These are phyloP conservation scores for Lithobates pipiens DNA, from an alignment of 2,797 vertebrate species.

Conservation along the genomic window DNA sequence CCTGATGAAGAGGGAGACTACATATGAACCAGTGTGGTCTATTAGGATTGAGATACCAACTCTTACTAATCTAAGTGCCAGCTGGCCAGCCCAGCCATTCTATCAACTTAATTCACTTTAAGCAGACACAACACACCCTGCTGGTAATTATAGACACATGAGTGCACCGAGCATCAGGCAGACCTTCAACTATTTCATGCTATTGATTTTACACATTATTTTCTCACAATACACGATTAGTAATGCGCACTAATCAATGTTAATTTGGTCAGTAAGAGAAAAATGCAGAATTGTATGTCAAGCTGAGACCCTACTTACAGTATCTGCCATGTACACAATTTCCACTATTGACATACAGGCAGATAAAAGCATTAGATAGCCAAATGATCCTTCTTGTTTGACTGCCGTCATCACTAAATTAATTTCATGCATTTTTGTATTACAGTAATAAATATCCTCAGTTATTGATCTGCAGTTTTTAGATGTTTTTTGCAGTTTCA, in stretches of 20 bases:
- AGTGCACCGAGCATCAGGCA: not conserved
- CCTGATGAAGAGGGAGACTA: conserved; percentile 16
- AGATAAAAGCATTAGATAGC: not conserved
- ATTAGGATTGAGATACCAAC: not conserved
- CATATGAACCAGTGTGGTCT: not conserved
- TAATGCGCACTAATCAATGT: not conserved
- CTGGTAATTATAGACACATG: conserved; percentile 9
- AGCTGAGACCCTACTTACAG: not conserved
- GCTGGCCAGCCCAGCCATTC: conserved; percentile 26
- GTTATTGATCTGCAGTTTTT: not conserved
- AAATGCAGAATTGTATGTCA: not conserved
- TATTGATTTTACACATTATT: conserved; percentile 1
- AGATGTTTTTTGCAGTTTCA: not conserved
- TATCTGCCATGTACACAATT: not conserved
- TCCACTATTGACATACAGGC: not conserved
- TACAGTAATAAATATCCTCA: not conserved
- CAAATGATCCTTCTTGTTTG: not conserved
- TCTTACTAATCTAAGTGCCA: conserved; percentile 24
- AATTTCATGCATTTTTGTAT: not conserved
- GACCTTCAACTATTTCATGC: not conserved
- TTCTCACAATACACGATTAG: not conserved
- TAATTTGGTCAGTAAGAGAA: not conserved
- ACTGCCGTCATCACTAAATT: not conserved
- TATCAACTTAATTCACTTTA: conserved; percentile 18
- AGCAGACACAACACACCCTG: conserved; percentile 5